These are phyloP conservation scores for Microtus oregoni DNA, from an alignment of 2,113 vertebrate species.

Conservation along the genomic window DNA sequence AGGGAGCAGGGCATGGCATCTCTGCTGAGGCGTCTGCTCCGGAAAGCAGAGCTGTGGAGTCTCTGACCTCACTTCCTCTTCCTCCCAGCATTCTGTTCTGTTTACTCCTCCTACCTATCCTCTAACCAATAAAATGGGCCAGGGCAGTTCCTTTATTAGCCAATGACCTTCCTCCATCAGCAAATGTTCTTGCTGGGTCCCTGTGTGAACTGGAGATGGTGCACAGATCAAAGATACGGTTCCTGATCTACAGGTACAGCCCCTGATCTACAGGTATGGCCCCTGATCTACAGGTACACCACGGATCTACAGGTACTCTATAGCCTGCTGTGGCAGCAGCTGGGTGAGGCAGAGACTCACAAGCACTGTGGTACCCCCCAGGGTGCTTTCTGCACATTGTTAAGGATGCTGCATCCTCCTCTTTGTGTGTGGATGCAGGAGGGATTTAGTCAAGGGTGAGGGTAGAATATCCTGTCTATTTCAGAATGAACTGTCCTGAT, in stretches of 20 bases:
- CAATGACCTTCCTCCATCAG: too few relatives aligned
- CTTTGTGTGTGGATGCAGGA: not conserved
- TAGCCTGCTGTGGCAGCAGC: too few relatives aligned
- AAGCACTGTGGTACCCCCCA: not conserved
- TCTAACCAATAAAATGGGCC: too few relatives aligned
- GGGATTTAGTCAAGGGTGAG: not conserved
- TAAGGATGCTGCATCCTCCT: not conserved
- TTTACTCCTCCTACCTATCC: too few relatives aligned
- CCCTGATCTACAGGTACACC: too few relatives aligned
- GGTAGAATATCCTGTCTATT: not conserved
- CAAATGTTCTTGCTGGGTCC: not conserved
- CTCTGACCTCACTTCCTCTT: too few relatives aligned
- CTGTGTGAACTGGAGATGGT: not conserved
- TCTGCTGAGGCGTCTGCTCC: too few relatives aligned
- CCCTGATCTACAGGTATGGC: too few relatives aligned
- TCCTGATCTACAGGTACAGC: not conserved
- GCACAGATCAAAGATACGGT: not conserved
- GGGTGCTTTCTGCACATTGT: not conserved
- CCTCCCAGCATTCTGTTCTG: too few relatives aligned
- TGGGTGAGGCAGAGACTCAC: not conserved
- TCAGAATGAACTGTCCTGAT: not conserved
- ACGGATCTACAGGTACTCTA: not conserved
- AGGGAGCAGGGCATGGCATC: too few relatives aligned
- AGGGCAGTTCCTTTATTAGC: too few relatives aligned
- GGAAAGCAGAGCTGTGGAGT: too few relatives aligned